Evolutionary conservation across 2,888 invertebrate species (phyloP).

Genomic region (Octonoba sinensis): DNA sequence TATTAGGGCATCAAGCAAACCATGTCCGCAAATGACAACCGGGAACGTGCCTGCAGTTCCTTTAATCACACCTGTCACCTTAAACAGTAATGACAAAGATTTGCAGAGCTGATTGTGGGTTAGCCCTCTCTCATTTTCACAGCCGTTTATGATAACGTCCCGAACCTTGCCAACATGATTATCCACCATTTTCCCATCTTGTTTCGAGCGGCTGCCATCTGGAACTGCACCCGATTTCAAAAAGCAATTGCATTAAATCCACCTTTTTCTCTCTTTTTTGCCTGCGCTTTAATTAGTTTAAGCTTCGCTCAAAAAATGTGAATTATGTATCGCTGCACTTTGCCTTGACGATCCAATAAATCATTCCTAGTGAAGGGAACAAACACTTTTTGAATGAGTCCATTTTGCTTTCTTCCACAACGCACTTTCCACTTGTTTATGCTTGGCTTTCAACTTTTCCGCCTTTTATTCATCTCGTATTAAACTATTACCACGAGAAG

Average conservation of each 20-base stretch:
- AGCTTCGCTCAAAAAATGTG: no score
- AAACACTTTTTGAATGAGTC: no score
- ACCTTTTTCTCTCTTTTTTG: no score
- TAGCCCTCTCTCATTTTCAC: constrained; percentile 40
- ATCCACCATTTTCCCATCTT: constrained; percentile 27
- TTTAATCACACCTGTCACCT: constrained; percentile 55
- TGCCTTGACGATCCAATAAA: neutral
- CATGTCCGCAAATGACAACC: constrained; percentile 41
- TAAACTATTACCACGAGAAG: no score
- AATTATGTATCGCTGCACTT: no score
- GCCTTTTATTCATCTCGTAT: no score
- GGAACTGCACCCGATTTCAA: constrained; percentile 19
- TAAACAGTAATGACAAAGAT: constrained; percentile 57
- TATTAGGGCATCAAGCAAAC: constrained; percentile 39
- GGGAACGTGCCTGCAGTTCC: constrained; percentile 33
- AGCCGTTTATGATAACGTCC: constrained; percentile 49
- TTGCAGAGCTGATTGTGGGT: constrained; percentile 46
- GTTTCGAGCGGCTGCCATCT: constrained; percentile 30
- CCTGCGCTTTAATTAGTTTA: no score
- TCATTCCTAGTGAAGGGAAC: neutral
- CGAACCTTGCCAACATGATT: constrained; percentile 52
- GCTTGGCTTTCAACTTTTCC: no score
- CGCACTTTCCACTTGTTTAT: no score
- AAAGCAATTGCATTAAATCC: no score
- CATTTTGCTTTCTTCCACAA: no score